Base-by-base conservation (phyloP, 2,888 invertebrate genomes). In the Melieria crassipennis region DNA sequence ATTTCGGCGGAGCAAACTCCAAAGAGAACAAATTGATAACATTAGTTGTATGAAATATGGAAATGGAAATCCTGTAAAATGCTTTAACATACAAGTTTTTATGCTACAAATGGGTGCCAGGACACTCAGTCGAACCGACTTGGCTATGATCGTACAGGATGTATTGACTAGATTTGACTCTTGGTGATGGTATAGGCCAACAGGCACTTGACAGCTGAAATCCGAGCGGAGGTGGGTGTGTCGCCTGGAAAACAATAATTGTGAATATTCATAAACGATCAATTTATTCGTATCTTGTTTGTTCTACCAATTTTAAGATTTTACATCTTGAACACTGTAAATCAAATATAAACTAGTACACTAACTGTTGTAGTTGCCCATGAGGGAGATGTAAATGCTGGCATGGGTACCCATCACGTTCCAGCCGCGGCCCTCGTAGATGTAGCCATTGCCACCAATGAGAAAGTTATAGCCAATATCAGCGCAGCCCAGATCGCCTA, bases 81-180 rank as follows among this genome's bases (percentile, higher is more conserved):
- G 16, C 16, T 16, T 16, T 30, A 30, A 30, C 2, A 30, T 2
- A 30, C 30, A 30, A 30, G 30, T 30, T 30, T 30, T 30, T 30
- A 30, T 3, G 30, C 1, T 88, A 88, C 0, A 92, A 86, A 0
- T 88, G 87, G 10, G 87, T 87, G 0, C 92, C 92, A 0, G 92
- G 92, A 75, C 92, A 92, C 76, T 90, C 90, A 0, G 92, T 92
- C 3, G 84, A 82, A 70, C 88, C 82, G 0, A 88, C 89, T 80
- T 90, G 89, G 66, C 89, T 84, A 83, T 92, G 92, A 30, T 30
- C 30, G 16, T 16, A 16, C 16, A 16, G 16, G 16, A 1, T 16
- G 16, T 16, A 16, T 86, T 3, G 86, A 79, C 11, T 82, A 81
- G 43, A 92, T 89, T 82, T 88, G 89, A 4, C 91, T 91, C 3